phyloP scores from a whole-genome alignment of 2,113 vertebrate genomes.

The Zeus faber region DNA sequence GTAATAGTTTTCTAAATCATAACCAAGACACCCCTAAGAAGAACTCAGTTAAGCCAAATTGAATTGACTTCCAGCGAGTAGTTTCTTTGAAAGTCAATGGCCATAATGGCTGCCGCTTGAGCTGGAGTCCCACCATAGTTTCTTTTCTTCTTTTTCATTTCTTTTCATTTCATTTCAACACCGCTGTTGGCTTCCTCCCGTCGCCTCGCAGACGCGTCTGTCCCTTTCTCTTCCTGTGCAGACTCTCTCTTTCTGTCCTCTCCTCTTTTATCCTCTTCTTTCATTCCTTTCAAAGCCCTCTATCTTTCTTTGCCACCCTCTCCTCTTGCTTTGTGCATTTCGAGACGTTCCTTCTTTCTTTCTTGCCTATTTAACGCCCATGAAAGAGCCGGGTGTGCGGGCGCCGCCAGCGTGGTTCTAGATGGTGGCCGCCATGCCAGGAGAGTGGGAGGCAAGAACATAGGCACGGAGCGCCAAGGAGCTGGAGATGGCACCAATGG shows the following conservation, averaged over 20 bases:
- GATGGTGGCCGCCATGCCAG: slow-evolving; percentile 23
- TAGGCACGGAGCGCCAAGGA: slow-evolving; percentile 43
- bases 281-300: slow-evolving; percentile 38
- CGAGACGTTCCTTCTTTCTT: slow-evolving; percentile 2
- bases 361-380: too few species aligned
- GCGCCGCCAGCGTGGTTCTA: too few species aligned
- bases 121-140: neutral
- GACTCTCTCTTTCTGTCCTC: slow-evolving; percentile 23
- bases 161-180: neutral
- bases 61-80: too few species aligned
- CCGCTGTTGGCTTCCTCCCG: neutral
- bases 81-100: too few species aligned
- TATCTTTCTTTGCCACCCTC: slow-evolving; percentile 51
- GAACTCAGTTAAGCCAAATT: too few species aligned
- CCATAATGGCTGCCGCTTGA: too few species aligned
- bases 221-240: neutral
- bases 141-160: neutral
- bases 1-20: too few species aligned
- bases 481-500: slow-evolving; percentile 38
- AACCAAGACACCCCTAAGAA: too few species aligned
- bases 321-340: slow-evolving; percentile 44
- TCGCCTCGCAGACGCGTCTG: neutral
- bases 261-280: slow-evolving; percentile 34
- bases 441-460: slow-evolving; percentile 68
- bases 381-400: too few species aligned